These are phyloP conservation scores for Xanthia icteritia DNA, from an alignment of 2,888 invertebrate genomes.

Conservation along the genomic window DNA sequence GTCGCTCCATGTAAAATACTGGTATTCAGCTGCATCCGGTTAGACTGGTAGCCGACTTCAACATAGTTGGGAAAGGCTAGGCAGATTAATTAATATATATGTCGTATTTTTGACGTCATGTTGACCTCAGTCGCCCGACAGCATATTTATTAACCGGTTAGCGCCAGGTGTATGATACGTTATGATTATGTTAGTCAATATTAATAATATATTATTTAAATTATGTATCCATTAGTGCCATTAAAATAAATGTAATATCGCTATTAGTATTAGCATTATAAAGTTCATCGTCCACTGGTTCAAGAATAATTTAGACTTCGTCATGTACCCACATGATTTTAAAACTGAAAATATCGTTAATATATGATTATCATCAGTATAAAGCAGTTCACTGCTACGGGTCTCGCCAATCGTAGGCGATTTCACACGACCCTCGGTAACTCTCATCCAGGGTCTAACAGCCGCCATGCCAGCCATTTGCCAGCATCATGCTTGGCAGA, in stretches of 20 bases:
- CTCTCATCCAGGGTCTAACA: not conserved
- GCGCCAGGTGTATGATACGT: slow-evolving; percentile 29
- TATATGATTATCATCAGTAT: too few relatives aligned
- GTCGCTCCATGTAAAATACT: too few relatives aligned
- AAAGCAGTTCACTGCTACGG: too few relatives aligned
- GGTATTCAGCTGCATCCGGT: too few relatives aligned
- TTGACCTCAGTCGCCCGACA: slow-evolving; percentile 13
- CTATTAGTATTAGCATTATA: slow-evolving; percentile 39
- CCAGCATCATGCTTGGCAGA: not conserved
- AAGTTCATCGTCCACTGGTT: slow-evolving; percentile 35
- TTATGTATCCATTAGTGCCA: slow-evolving; percentile 39
- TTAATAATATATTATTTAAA: slow-evolving; percentile 44
- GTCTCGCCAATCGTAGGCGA: not conserved
- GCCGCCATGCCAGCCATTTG: too few relatives aligned
- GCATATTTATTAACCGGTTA: slow-evolving; percentile 15
- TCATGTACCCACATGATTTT: not conserved
- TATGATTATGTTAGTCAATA: slow-evolving; percentile 21
- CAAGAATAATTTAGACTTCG: not conserved
- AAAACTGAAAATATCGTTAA: not conserved
- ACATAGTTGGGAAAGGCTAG: too few relatives aligned
- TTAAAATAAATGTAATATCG: slow-evolving; percentile 42
- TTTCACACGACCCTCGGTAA: not conserved
- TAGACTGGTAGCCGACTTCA: too few relatives aligned
- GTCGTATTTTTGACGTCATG: not conserved
- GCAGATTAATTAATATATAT: too few relatives aligned